Evolutionary conservation across 2,888 invertebrate genomes (phyloP).

Genomic region (Catocala sponsa): DNA sequence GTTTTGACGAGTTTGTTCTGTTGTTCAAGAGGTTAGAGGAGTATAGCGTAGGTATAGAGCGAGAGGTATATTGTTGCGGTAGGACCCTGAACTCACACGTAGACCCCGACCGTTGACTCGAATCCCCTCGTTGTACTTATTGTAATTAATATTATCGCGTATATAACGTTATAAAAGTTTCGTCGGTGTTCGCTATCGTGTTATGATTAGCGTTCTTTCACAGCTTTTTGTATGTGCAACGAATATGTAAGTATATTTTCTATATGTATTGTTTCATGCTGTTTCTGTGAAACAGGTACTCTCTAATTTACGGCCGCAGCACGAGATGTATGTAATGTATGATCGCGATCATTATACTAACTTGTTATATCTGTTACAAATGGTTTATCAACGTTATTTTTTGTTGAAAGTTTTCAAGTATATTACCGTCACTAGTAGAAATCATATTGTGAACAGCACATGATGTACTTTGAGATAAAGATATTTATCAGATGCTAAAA

Average conservation of each 20-base stretch:
- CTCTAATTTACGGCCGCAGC: conserved; percentile 31
- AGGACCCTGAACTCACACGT: conserved; percentile 42
- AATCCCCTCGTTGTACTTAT: conserved; percentile 53
- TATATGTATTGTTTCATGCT: conserved; percentile 44
- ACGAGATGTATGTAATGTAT: conserved; percentile 19
- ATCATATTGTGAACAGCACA: background rate
- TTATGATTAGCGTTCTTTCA: conserved; percentile 55
- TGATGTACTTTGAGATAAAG: background rate
- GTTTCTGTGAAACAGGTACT: conserved; percentile 63
- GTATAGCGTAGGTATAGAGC: conserved; percentile 34
- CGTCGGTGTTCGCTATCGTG: conserved; percentile 51
- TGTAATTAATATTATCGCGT: conserved; percentile 39
- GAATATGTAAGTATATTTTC: conserved; percentile 63
- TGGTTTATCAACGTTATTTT: conserved; percentile 47
- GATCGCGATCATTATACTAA: conserved; percentile 22
- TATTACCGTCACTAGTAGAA: conserved; percentile 5
- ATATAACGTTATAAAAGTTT: conserved; percentile 35
- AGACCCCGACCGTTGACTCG: conserved; percentile 41
- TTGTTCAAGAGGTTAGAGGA: conserved; percentile 24
- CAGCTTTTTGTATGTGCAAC: conserved; percentile 76
- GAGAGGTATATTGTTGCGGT: conserved; percentile 36
- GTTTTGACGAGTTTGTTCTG: conserved; percentile 21
- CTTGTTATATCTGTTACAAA: conserved; percentile 48
- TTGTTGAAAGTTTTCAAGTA: conserved; percentile 26
- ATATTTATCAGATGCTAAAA: conserved; percentile 8